A percentile compares a stretch with the other conserved stretches of the same genome.
phyloP scores from a whole-genome alignment of 1,140 invertebrate species.

The Harlomillsia oculata region DNA sequence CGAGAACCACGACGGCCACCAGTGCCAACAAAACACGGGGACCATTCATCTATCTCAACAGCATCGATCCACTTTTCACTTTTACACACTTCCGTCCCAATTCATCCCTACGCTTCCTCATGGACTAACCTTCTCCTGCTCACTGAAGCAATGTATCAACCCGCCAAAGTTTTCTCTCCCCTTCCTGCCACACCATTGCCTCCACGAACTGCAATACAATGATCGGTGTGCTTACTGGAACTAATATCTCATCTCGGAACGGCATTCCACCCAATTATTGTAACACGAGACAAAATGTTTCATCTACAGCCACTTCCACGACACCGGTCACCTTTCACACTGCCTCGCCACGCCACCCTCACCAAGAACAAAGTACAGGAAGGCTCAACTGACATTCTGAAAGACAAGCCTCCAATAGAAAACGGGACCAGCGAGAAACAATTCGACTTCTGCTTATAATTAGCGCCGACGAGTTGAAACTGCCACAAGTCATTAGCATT shows the following conservation, averaged over 20 bases:
- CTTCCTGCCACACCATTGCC: constrained; percentile 6
- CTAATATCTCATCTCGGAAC: constrained; percentile 7
- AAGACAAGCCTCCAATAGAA: no score
- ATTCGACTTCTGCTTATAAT: constrained; percentile 14
- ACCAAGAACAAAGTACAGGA: neutral
- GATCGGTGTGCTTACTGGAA: no score
- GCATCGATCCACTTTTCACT: constrained; percentile 1
- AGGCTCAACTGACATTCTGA: no score
- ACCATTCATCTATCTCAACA: no score
- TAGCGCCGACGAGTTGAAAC: constrained; percentile 17
- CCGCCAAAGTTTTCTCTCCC: constrained; percentile 11
- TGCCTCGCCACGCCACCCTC: neutral
- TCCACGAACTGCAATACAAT: constrained; percentile 8
- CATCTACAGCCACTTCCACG: neutral
- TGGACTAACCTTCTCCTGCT: neutral
- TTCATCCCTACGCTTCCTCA: constrained; percentile 7
- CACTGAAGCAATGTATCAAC: constrained; percentile 6
- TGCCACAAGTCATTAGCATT: constrained; percentile 23
- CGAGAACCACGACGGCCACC: no score
- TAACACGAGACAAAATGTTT: neutral
- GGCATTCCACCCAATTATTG: no score
- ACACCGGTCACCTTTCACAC: no score
- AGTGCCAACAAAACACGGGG: no score
- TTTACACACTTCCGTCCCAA: constrained; percentile 10
- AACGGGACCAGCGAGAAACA: no score